phyloP scores from a whole-genome alignment of 2,888 invertebrate genomes.

The Eucera pruinosa region DNA sequence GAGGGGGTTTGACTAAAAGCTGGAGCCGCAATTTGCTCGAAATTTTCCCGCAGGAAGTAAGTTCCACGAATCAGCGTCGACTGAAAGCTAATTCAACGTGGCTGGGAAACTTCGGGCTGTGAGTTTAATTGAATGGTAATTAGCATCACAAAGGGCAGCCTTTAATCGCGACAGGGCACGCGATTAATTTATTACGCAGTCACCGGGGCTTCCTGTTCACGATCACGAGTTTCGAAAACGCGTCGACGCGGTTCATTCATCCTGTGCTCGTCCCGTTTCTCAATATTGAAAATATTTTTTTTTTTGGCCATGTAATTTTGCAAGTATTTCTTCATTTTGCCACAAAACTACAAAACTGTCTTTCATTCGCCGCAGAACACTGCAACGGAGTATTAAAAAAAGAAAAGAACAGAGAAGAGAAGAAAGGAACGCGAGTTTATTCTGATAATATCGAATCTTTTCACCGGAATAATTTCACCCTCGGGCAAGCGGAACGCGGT shows the following conservation, averaged over 20 bases:
- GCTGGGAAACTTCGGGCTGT: conserved; percentile 51
- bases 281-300: neutral
- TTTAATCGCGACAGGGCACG: conserved; percentile 46
- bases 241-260: conserved; percentile 16
- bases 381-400: neutral
- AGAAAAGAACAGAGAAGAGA: too few relatives aligned
- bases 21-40: conserved; percentile 32
- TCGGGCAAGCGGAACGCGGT: neutral
- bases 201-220: conserved; percentile 2
- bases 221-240: conserved; percentile 13
- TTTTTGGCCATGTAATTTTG: too few relatives aligned
- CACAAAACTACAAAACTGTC: too few relatives aligned
- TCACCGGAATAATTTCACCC: neutral
- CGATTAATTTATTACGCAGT: conserved; percentile 68
- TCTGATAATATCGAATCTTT: neutral
- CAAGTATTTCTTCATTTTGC: too few relatives aligned
- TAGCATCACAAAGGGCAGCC: conserved; percentile 78
- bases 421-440: neutral
- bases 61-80: conserved; percentile 40
- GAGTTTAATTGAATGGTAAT: conserved; percentile 80
- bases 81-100: conserved; percentile 66
- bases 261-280: neutral
- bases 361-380: too few relatives aligned
- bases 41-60: conserved; percentile 47
- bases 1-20: conserved; percentile 24